phyloP scores from a whole-genome alignment of 2,888 invertebrate species.

The Macaria liturata region DNA sequence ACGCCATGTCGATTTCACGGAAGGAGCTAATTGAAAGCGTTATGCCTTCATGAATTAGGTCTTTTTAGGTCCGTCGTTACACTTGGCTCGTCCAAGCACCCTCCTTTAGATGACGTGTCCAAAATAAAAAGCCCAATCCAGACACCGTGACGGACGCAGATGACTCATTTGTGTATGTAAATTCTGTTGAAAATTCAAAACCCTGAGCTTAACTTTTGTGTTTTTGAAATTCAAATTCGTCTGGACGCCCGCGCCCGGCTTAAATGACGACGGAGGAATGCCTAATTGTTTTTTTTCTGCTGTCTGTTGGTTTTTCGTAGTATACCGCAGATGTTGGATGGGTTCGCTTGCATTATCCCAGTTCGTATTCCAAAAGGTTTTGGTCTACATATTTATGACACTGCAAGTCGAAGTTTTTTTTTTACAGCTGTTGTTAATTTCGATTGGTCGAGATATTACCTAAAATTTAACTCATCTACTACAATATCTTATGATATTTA shows the following conservation, averaged over 20 bases:
- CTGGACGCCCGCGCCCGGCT: constrained; percentile 28
- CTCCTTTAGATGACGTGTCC: constrained; percentile 18
- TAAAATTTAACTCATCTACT: too few species aligned
- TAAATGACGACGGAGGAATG: constrained; percentile 35
- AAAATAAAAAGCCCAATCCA: constrained; percentile 13
- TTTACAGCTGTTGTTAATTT: too few species aligned
- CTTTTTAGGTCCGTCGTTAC: neutral
- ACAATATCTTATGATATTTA: too few species aligned
- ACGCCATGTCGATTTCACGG: too few species aligned
- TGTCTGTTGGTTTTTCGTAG: constrained; percentile 3
- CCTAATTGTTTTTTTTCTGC: constrained; percentile 43
- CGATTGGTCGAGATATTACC: too few species aligned
- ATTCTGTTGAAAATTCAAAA: constrained; percentile 53
- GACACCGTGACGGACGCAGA: constrained; percentile 53
- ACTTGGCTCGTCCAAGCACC: constrained; percentile 7
- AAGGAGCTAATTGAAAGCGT: too few species aligned
- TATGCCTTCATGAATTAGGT: neutral
- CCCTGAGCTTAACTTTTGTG: constrained; percentile 39
- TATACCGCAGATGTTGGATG: neutral
- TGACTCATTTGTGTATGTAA: constrained; percentile 65
- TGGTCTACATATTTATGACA: too few species aligned
- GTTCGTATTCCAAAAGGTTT: neutral
- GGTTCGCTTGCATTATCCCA: constrained; percentile 1
- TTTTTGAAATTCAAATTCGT: constrained; percentile 42
- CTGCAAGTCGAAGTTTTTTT: too few species aligned